Evolutionary conservation across 2,113 vertebrate species (phyloP).

Genomic region (Pseudopodoces humilis): DNA sequence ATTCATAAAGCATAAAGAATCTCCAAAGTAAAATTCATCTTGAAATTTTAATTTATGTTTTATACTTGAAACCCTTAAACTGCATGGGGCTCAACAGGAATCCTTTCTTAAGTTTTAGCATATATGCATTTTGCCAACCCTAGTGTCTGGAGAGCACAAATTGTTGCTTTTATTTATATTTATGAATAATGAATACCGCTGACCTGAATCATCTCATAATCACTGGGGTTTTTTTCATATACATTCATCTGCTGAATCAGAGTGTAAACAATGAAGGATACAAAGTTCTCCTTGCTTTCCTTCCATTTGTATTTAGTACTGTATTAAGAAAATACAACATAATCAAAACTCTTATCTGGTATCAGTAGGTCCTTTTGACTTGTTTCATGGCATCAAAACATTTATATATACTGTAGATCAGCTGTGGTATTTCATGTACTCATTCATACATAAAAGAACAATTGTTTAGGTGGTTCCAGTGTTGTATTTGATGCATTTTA

Average conservation of each 20-base stretch:
- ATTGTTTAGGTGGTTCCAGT: background rate
- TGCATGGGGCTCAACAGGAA: background rate
- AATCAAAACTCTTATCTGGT: background rate
- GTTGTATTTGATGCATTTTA: background rate
- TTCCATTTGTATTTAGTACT: background rate
- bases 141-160: background rate
- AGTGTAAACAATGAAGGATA: background rate
- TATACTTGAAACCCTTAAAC: background rate
- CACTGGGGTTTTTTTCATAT: background rate
- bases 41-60: background rate
- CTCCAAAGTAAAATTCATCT: background rate
- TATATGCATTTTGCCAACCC: background rate
- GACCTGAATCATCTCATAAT: background rate
- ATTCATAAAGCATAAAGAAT: background rate
- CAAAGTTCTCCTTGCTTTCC: background rate
- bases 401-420: background rate
- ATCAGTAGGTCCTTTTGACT: background rate
- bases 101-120: background rate
- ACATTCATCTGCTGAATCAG: background rate
- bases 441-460: background rate
- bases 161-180: conserved; percentile 11
- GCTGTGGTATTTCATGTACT: background rate
- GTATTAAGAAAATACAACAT: background rate
- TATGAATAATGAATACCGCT: background rate
- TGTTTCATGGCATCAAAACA: background rate